Conservation (phyloP, 2,888 invertebrate species). For the Drosophila cognata region DNA sequence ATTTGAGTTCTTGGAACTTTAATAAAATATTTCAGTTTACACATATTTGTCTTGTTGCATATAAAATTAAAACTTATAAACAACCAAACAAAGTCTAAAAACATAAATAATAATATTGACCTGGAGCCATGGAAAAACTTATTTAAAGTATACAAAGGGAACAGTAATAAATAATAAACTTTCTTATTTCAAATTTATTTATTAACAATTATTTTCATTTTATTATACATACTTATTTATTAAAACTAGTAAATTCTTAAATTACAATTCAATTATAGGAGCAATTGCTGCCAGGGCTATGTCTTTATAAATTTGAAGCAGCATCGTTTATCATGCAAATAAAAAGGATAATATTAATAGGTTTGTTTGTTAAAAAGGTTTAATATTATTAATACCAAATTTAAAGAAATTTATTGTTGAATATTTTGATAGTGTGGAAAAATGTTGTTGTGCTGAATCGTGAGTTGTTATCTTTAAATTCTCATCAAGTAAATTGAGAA, state of each 20-base stretch:
- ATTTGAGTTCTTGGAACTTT: background rate
- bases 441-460: background rate
- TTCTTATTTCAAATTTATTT: background rate
- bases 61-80: background rate
- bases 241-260: background rate
- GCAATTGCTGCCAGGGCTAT: background rate
- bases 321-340: background rate
- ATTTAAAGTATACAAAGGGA: background rate
- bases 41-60: background rate
- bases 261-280: background rate
- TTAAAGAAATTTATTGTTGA: background rate
- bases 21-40: background rate
- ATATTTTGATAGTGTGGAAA: background rate
- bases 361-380: background rate
- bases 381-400: background rate
- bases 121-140: background rate
- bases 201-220: background rate
- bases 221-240: background rate
- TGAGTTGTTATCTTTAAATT: conserved; percentile 5
- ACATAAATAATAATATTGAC: background rate
- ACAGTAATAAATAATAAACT: background rate
- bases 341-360: background rate
- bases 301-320: background rate
- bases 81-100: background rate
- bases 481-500: conserved; percentile 52